These are phyloP conservation scores for Brotogeris chrysoptera DNA, from an alignment of 2,797 vertebrate genomes.

Conservation along the genomic window DNA sequence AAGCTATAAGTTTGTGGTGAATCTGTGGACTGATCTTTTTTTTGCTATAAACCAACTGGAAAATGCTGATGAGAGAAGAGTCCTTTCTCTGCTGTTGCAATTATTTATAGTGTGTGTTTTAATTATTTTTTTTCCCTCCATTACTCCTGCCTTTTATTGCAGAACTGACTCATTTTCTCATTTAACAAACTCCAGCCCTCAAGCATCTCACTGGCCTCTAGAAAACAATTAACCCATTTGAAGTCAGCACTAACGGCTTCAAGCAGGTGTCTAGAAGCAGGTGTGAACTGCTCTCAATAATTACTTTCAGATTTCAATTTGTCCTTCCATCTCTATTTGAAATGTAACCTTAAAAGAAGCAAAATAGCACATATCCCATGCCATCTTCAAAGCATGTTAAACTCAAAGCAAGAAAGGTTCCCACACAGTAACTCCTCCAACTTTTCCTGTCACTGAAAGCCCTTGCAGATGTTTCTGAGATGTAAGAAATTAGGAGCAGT, in stretches of 20 bases:
- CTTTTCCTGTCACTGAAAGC: background rate
- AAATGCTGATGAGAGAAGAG: slow-evolving; percentile 4
- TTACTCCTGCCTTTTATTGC: background rate
- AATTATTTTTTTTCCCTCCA: background rate
- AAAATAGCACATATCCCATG: slow-evolving; percentile 17
- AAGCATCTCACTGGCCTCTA: background rate
- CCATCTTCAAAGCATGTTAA: slow-evolving; percentile 24
- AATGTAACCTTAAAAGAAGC: slow-evolving; percentile 65
- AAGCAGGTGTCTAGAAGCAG: slow-evolving; percentile 45
- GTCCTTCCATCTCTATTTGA: slow-evolving; percentile 59
- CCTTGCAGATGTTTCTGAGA: slow-evolving; percentile 14
- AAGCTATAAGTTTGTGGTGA: background rate
- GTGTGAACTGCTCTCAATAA: slow-evolving; percentile 42
- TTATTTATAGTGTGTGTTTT: slow-evolving; percentile 26
- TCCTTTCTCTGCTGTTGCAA: background rate
- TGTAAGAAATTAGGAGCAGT: background rate
- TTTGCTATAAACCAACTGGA: background rate
- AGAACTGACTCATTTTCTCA: slow-evolving; percentile 5
- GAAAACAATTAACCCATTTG: slow-evolving; percentile 22
- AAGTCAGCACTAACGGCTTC: background rate
- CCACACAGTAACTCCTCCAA: slow-evolving; percentile 1
- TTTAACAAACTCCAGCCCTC: slow-evolving; percentile 19
- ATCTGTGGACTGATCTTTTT: background rate
- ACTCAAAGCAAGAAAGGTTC: slow-evolving; percentile 55
- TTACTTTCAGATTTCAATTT: slow-evolving; percentile 58